Percentiles rank a stretch among this genome's conserved stretches.
Evolutionary conservation across 2,888 invertebrate species (phyloP).

Genomic region (Caenorhabditis imperialis): DNA sequence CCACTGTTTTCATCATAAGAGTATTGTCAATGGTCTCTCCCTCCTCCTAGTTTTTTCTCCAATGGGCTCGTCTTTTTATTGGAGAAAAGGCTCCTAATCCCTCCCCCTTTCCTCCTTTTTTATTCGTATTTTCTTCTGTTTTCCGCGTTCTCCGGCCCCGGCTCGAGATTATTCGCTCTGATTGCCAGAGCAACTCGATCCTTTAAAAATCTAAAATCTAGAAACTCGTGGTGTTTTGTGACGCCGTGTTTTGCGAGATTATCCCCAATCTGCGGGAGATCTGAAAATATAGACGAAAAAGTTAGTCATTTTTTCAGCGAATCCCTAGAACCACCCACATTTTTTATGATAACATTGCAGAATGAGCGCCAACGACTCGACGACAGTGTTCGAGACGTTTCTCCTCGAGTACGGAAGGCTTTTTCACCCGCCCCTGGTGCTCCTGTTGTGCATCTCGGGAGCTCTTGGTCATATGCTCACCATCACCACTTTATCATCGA

Average conservation of each 20-base stretch:
- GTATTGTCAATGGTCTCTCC: too few relatives aligned
- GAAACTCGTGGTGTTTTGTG: too few relatives aligned
- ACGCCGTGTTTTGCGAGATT: neutral
- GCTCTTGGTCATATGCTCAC: conserved; percentile 71
- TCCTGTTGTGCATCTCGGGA: conserved; percentile 71
- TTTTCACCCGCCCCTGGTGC: conserved; percentile 72
- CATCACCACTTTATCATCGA: conserved; percentile 66
- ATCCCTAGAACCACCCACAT: neutral
- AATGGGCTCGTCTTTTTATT: too few relatives aligned
- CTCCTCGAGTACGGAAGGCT: conserved; percentile 60
- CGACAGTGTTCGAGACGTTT: conserved; percentile 43
- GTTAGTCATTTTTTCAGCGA: neutral
- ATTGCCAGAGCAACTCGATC: too few relatives aligned
- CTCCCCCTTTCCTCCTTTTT: too few relatives aligned
- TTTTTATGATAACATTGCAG: conserved; percentile 16
- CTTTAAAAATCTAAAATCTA: too few relatives aligned
- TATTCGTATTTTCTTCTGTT: too few relatives aligned
- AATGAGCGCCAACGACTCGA: conserved; percentile 33
- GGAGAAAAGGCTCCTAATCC: too few relatives aligned
- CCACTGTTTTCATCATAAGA: too few relatives aligned
- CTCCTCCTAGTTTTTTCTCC: too few relatives aligned
- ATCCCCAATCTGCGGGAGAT: neutral
- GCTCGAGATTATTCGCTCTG: too few relatives aligned
- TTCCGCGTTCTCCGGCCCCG: too few relatives aligned
- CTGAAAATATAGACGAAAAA: neutral